These are phyloP conservation scores for Lacerta agilis DNA, from an alignment of 2,797 vertebrate genomes.

Conservation along the genomic window DNA sequence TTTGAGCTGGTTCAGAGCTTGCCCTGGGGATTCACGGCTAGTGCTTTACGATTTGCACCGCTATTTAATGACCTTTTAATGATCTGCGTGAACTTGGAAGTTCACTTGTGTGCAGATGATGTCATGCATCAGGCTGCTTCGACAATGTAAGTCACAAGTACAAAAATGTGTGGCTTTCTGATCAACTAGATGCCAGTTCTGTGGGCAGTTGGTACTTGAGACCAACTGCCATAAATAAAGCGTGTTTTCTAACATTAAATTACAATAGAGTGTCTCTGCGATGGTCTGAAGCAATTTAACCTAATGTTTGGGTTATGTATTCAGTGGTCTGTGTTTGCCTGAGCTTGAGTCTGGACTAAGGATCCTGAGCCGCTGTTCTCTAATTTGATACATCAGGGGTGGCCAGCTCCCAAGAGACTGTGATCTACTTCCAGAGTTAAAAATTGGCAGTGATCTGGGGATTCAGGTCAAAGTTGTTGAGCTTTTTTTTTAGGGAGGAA, in stretches of 20 bases:
- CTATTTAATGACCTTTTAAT: slow-evolving; percentile 16
- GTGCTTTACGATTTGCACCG: slow-evolving; percentile 10
- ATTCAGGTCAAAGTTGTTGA: too few species aligned
- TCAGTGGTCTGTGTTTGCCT: too few species aligned
- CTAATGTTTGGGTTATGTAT: too few species aligned
- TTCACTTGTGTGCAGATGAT: background rate
- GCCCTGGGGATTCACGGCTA: background rate
- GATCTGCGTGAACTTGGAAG: slow-evolving; percentile 8
- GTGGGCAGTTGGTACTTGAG: background rate
- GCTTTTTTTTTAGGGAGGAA: too few species aligned
- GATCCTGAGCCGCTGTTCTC: too few species aligned
- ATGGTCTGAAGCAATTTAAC: background rate
- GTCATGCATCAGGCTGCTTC: background rate
- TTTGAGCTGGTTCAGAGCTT: background rate
- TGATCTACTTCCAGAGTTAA: too few species aligned
- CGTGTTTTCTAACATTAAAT: background rate
- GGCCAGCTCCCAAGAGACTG: too few species aligned
- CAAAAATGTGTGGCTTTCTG: background rate
- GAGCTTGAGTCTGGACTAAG: too few species aligned
- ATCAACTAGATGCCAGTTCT: background rate
- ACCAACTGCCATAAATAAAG: background rate
- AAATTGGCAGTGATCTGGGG: too few species aligned
- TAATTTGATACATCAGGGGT: too few species aligned
- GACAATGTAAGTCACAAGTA: background rate
- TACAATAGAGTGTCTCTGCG: background rate